phyloP scores from a whole-genome alignment of 2,113 vertebrate genomes.

The Hypocryptadius cinnamomeus region DNA sequence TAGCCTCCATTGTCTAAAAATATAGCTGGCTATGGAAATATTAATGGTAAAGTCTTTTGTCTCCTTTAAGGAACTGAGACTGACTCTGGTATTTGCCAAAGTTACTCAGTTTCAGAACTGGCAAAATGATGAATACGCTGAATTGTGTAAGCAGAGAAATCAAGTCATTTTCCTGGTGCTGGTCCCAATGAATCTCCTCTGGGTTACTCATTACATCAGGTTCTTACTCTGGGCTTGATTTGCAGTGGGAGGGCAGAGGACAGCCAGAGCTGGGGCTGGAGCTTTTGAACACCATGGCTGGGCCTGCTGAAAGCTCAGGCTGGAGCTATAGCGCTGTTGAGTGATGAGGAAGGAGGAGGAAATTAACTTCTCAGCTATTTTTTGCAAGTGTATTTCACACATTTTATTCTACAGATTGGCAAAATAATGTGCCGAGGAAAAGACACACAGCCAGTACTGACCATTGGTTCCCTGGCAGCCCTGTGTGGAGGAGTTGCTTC shows the following conservation, averaged over 20 bases:
- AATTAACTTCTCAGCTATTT: not conserved
- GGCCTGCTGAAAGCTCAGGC: not conserved
- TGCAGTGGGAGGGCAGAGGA: not conserved
- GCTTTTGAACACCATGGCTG: not conserved
- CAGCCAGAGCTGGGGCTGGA: not conserved
- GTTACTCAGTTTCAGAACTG: not conserved
- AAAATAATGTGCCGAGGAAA: not conserved
- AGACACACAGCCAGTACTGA: not conserved
- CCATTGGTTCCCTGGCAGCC: not conserved
- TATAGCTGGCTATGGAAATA: not conserved
- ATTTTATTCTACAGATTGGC: not conserved
- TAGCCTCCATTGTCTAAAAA: not conserved
- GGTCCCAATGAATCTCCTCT: not conserved
- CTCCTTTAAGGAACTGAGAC: not conserved
- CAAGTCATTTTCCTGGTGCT: not conserved
- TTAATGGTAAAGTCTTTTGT: not conserved
- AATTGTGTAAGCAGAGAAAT: not conserved
- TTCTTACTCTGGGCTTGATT: not conserved
- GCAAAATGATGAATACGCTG: not conserved
- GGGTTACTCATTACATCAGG: not conserved
- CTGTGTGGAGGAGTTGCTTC: not conserved
- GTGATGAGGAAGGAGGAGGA: not conserved
- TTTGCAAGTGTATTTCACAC: not conserved
- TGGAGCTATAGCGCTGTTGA: not conserved
- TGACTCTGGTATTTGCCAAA: not conserved